phyloP scores from a whole-genome alignment of 1,140 invertebrate species.

The Apocrypta bakeri region DNA sequence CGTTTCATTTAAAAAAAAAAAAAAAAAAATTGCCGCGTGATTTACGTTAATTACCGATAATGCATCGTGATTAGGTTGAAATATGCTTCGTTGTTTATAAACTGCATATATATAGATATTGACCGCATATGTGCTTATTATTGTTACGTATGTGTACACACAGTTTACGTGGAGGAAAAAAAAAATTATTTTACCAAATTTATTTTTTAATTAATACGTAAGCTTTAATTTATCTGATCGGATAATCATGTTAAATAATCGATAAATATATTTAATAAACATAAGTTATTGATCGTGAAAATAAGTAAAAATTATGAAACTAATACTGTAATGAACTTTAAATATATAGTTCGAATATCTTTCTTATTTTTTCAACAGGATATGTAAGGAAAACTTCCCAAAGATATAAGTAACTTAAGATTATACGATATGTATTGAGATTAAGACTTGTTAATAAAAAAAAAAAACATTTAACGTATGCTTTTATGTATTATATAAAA shows the following conservation, averaged over 20 bases:
- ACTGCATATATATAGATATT: slow-evolving; percentile 14
- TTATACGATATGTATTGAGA: slow-evolving; percentile 40
- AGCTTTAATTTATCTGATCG: slow-evolving; percentile 51
- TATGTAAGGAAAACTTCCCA: slow-evolving; percentile 45
- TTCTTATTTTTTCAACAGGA: slow-evolving; percentile 12
- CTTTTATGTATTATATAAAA: slow-evolving; percentile 39
- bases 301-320: not conserved
- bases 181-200: slow-evolving; percentile 49
- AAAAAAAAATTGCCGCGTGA: not conserved
- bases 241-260: slow-evolving; percentile 3
- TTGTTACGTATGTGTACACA: slow-evolving; percentile 42
- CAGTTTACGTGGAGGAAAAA: slow-evolving; percentile 27
- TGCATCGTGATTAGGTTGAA: not conserved
- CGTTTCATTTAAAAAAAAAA: slow-evolving; percentile 5
- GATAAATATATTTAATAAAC: not conserved
- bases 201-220: slow-evolving; percentile 42
- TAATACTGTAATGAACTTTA: slow-evolving; percentile 32
- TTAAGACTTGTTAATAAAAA: slow-evolving; percentile 51
- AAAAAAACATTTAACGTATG: not conserved
- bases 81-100: slow-evolving; percentile 34
- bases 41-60: not conserved
- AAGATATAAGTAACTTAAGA: slow-evolving; percentile 46
- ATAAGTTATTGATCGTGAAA: slow-evolving; percentile 3
- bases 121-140: slow-evolving; percentile 1
- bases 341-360: slow-evolving; percentile 21